phyloP scores from a whole-genome alignment of 1,140 invertebrate genomes.

The Nixonia krombeini region DNA sequence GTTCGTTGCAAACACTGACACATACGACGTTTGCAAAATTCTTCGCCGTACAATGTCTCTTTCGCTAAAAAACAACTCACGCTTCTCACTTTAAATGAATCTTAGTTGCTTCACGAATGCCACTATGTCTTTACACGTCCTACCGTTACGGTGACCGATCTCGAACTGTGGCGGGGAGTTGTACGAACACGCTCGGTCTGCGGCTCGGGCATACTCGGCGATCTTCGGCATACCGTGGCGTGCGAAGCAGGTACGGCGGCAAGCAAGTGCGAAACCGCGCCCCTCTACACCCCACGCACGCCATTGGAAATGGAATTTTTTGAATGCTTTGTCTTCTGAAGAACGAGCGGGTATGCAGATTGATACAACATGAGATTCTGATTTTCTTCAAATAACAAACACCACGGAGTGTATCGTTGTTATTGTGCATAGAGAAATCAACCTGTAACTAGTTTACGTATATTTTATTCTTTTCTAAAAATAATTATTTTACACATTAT shows the following conservation, averaged over 20 bases:
- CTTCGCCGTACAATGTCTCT: neutral
- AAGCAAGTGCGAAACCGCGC: conserved; percentile 43
- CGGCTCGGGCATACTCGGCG: conserved; percentile 48
- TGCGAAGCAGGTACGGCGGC: conserved; percentile 43
- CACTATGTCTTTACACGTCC: conserved; percentile 41
- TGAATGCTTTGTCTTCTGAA: conserved; percentile 17
- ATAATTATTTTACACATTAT: too few relatives aligned
- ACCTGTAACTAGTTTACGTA: too few relatives aligned
- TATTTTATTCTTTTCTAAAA: too few relatives aligned
- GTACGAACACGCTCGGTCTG: conserved; percentile 50
- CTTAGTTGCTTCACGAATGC: conserved; percentile 35
- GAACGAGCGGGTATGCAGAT: conserved; percentile 8
- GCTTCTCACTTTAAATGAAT: conserved; percentile 23
- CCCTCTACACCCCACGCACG: conserved; percentile 39
- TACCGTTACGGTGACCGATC: conserved; percentile 67
- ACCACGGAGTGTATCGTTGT: too few relatives aligned
- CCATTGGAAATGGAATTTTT: conserved; percentile 5
- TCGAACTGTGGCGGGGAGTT: conserved; percentile 64
- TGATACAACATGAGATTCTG: neutral
- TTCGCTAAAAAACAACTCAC: conserved; percentile 17
- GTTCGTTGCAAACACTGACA: neutral
- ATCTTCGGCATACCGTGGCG: conserved; percentile 22
- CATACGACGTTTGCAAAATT: neutral
- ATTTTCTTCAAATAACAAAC: too few relatives aligned
- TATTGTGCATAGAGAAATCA: too few relatives aligned